Evolutionary conservation across 2,888 invertebrate species (phyloP).

Genomic region (Clunio marinus): DNA sequence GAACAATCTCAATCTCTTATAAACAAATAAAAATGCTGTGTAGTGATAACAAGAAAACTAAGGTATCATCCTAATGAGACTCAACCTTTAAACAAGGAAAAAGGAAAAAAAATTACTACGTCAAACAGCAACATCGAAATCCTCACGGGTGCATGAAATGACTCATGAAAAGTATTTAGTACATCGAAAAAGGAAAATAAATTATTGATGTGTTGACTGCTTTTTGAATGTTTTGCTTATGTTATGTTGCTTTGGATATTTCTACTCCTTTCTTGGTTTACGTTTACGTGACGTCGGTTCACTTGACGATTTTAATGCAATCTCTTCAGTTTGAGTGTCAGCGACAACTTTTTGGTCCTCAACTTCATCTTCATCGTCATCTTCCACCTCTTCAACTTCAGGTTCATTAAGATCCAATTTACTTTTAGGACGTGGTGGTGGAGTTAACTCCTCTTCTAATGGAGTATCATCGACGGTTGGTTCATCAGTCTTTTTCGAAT

Average conservation of each 20-base stretch:
- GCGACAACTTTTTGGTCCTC: not conserved
- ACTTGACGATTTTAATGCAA: not conserved
- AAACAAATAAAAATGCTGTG: too few species aligned
- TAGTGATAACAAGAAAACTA: too few species aligned
- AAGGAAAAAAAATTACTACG: too few species aligned
- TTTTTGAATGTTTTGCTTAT: not conserved
- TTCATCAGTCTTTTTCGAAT: conserved; percentile 69
- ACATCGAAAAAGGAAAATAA: conserved; percentile 1
- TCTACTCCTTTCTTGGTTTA: conserved; percentile 42
- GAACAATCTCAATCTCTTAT: too few species aligned
- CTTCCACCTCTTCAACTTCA: conserved; percentile 23
- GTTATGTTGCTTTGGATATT: not conserved
- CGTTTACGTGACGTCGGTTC: conserved; percentile 40
- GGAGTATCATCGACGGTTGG: conserved; percentile 57
- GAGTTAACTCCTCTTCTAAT: conserved; percentile 43
- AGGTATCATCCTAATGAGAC: too few species aligned
- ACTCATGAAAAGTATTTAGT: not conserved
- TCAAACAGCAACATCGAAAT: not conserved
- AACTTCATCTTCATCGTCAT: not conserved
- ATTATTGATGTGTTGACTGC: conserved; percentile 19
- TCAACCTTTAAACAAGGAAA: too few species aligned
- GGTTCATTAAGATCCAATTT: conserved; percentile 39
- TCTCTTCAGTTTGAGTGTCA: conserved; percentile 41
- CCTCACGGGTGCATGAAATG: not conserved
- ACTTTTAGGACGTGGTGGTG: not conserved